phyloP scores from a whole-genome alignment of 2,888 invertebrate genomes.

The Eilema griseolum region DNA sequence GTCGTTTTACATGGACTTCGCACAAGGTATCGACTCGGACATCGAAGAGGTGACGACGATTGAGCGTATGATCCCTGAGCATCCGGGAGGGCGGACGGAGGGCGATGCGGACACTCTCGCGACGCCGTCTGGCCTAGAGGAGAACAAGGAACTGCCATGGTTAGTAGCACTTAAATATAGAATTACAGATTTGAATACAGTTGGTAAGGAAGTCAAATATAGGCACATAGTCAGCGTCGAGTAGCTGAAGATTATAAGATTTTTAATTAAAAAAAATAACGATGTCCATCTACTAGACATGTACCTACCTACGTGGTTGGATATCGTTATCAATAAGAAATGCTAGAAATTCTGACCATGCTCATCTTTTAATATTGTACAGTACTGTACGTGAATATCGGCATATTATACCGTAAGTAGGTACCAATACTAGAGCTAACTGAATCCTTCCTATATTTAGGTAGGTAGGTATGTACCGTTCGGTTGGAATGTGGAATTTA shows the following conservation, averaged over 20 bases:
- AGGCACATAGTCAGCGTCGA: too few relatives aligned
- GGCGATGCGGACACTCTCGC: slow-evolving; percentile 83
- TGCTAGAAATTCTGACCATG: too few relatives aligned
- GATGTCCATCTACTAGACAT: too few relatives aligned
- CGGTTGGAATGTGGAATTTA: background rate
- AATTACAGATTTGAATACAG: too few relatives aligned
- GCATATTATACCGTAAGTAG: background rate
- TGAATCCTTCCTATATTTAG: background rate
- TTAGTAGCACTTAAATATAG: slow-evolving; percentile 55
- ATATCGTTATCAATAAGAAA: too few relatives aligned
- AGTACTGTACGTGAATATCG: background rate
- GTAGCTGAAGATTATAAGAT: too few relatives aligned
- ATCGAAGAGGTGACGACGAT: slow-evolving; percentile 94
- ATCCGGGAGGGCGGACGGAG: slow-evolving; percentile 78
- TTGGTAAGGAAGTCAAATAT: too few relatives aligned
- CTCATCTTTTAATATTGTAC: too few relatives aligned
- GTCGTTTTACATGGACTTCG: slow-evolving; percentile 96
- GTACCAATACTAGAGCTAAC: background rate
- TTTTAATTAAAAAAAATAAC: too few relatives aligned
- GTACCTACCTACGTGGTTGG: too few relatives aligned
- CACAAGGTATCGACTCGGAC: slow-evolving; percentile 96
- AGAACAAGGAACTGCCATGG: slow-evolving; percentile 83
- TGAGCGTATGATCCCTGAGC: slow-evolving; percentile 85
- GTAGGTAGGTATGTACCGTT: background rate
- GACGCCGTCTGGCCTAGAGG: slow-evolving; percentile 83